Conservation (phyloP, 2,113 vertebrate species). For the Spea multiplicata region DNA sequence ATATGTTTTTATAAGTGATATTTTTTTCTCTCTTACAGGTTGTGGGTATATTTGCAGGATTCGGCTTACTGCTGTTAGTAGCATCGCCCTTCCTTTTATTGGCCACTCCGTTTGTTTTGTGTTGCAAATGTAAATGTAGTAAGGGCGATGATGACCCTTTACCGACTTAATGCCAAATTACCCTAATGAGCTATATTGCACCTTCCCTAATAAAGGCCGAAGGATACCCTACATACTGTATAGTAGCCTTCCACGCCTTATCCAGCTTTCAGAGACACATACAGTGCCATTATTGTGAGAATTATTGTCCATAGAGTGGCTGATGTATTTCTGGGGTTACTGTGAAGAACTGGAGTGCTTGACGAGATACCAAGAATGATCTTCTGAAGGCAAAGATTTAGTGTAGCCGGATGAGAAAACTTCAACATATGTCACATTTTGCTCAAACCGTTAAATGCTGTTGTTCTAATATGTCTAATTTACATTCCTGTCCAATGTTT, state of each 20-base stretch:
- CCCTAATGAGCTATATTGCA: neutral
- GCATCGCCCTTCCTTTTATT: slow-evolving; percentile 94
- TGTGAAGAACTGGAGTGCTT: slow-evolving; percentile 62
- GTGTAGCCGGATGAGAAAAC: neutral
- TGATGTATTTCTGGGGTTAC: slow-evolving; percentile 36
- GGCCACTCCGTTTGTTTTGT: slow-evolving; percentile 93
- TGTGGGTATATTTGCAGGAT: slow-evolving; percentile 96
- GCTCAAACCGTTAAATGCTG: too few species aligned
- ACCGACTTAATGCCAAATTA: slow-evolving; percentile 74
- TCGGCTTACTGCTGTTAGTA: slow-evolving; percentile 90
- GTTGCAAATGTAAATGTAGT: slow-evolving; percentile 98
- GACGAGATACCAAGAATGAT: slow-evolving; percentile 6
- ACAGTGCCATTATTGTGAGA: slow-evolving; percentile 55
- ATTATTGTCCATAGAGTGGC: slow-evolving; percentile 33
- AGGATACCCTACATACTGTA: slow-evolving; percentile 1
- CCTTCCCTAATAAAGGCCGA: neutral
- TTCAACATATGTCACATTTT: neutral
- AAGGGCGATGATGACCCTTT: slow-evolving; percentile 95
- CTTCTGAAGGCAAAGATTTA: neutral
- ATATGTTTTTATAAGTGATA: slow-evolving; percentile 1
- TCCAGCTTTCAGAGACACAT: slow-evolving; percentile 56
- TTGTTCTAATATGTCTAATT: neutral
- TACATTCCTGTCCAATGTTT: neutral
- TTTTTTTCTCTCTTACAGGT: slow-evolving; percentile 68
- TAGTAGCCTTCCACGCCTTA: slow-evolving; percentile 63